Conservation (phyloP, 2,797 vertebrate species). For the Microctenopoma lineatum region DNA sequence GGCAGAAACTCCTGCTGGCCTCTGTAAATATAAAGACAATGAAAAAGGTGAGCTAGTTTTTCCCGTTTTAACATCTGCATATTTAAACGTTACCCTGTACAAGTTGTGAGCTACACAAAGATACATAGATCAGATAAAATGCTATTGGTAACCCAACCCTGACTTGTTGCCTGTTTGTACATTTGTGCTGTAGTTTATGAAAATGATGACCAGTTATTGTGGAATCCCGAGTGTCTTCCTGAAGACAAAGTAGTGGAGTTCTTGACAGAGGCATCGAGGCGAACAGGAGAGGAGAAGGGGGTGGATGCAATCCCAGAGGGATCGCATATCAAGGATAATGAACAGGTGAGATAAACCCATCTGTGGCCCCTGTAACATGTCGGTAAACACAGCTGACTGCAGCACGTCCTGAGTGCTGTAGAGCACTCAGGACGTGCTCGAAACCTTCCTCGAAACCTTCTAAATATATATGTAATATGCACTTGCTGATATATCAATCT, state of each 20-base stretch:
- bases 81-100: not conserved
- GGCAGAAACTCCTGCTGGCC: conserved; percentile 93
- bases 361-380: not conserved
- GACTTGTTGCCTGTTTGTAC: not conserved
- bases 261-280: conserved; percentile 91
- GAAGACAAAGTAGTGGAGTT: conserved; percentile 95
- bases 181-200: conserved; percentile 88
- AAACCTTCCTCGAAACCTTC: not conserved
- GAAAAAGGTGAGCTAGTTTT: conserved; percentile 87
- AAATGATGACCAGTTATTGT: conserved; percentile 97
- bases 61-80: not conserved
- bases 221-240: conserved; percentile 93
- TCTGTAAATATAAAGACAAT: conserved; percentile 94
- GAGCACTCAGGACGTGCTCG: too few relatives aligned
- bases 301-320: conserved; percentile 94
- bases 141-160: not conserved
- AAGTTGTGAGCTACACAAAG: not conserved
- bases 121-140: not conserved
- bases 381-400: not conserved
- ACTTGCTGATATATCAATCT: not conserved
- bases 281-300: conserved; percentile 93
- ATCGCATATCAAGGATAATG: conserved; percentile 97
- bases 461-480: not conserved
- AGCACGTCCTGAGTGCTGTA: not conserved
- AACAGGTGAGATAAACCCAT: conserved; percentile 85